Evolutionary conservation across 2,888 invertebrate genomes (phyloP), one percentile per base, ranked within the genome.

Genomic region (Xanthia icteritia): DNA sequence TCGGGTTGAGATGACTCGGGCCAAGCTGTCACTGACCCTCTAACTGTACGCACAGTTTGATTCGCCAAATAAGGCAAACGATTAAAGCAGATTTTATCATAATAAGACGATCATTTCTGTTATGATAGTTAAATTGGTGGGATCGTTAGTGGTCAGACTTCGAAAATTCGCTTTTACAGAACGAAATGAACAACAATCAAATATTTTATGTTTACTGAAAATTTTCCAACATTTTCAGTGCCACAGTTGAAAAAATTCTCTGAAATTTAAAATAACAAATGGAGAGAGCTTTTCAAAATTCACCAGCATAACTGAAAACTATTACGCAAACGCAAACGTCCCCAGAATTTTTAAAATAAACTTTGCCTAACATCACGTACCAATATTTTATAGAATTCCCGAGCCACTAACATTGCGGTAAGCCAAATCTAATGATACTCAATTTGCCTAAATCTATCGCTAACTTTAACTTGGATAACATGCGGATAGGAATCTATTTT

Each of bases 381-480:
- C 31, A 2, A 68, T 23, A 76, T 69, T 69, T 77, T 74, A 79
- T 75, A 71, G 67, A 71, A 87, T 79, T 81, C 39, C 75, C n/a
- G 58, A 73, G 31, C 54, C 58, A 39, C 64, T 36, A 27, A 79
- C 72, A 75, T 73, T 63, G 61, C 54, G 73, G 82, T 67, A 60
- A 78, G 70, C 42, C 64, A 64, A 64, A 79, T 79, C 45, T 68
- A 87, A 85, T 87, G 78, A 56, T 27, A 83, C 68, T 39, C 69
- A 66, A 74, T 87, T 85, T 79, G 64, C 58, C 51, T 77, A 67
- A 86, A 86, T 81, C 71, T 68, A 61, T 76, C 61, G 20, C 45
- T 48, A 70, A 79, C 68, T 86, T 73, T 63, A 54, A 77, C 60
- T 61, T 58, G 36, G 60, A 45, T 67, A 71, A 65, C 42, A 71